Conservation (phyloP, 1,140 invertebrate genomes). For the Tribolium castaneum region DNA sequence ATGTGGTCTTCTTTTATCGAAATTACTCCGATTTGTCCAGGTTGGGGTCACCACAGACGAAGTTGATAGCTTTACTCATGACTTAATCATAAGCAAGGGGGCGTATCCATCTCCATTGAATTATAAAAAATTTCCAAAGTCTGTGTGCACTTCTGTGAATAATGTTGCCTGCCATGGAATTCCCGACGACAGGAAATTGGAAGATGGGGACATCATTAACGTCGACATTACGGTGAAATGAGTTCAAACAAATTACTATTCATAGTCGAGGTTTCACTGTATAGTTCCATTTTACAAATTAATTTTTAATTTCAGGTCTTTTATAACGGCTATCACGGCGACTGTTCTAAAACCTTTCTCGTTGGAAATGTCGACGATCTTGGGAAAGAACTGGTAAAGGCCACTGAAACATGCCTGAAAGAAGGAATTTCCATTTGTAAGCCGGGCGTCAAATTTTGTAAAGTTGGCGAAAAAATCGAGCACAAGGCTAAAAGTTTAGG, state of each 20-base stretch:
- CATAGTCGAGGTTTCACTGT: no score
- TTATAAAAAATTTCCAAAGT: slow-evolving; percentile 91
- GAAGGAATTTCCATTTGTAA: slow-evolving; percentile 82
- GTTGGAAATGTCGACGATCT: slow-evolving; percentile 84
- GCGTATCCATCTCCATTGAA: slow-evolving; percentile 93
- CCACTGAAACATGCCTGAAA: slow-evolving; percentile 78
- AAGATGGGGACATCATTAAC: slow-evolving; percentile 91
- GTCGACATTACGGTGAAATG: slow-evolving; percentile 86
- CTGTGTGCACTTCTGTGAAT: slow-evolving; percentile 94
- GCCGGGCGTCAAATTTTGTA: slow-evolving; percentile 77
- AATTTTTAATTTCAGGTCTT: slow-evolving; percentile 73
- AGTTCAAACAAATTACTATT: slow-evolving; percentile 54
- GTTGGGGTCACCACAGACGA: slow-evolving; percentile 89
- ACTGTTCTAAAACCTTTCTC: slow-evolving; percentile 89
- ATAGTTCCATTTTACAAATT: not conserved
- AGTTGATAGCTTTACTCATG: slow-evolving; percentile 83
- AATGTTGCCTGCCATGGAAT: slow-evolving; percentile 96
- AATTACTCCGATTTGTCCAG: slow-evolving; percentile 66
- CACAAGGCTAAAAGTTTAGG: slow-evolving; percentile 72
- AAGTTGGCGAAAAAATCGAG: slow-evolving; percentile 80
- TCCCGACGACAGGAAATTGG: slow-evolving; percentile 83
- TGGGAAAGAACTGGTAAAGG: slow-evolving; percentile 75
- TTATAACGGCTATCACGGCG: slow-evolving; percentile 89
- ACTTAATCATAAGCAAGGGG: slow-evolving; percentile 74
- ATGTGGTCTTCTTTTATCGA: not conserved